These are phyloP conservation scores for Glossophaga mutica DNA, from an alignment of 2,797 vertebrate genomes.

Conservation along the genomic window DNA sequence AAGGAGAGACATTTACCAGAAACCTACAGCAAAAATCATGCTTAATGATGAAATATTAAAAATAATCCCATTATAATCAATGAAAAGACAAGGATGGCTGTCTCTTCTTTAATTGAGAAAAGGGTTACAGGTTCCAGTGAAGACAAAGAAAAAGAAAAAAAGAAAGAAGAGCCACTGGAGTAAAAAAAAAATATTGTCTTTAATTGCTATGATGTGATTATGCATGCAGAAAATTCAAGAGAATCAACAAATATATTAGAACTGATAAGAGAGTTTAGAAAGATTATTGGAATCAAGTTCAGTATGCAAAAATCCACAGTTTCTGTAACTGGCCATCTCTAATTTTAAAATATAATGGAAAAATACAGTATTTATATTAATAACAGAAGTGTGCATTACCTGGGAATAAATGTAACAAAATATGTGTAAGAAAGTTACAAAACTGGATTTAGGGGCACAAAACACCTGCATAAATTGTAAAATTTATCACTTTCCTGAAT, in stretches of 20 bases:
- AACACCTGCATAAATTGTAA: background rate
- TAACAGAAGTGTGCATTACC: background rate
- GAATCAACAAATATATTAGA: background rate
- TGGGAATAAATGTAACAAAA: slow-evolving; percentile 20
- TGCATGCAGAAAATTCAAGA: background rate
- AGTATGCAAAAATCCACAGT: background rate
- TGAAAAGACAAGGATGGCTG: slow-evolving; percentile 15
- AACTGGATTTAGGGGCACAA: slow-evolving; percentile 19
- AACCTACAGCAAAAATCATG: background rate
- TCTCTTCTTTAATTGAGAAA: slow-evolving; percentile 17
- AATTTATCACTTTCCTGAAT: background rate
- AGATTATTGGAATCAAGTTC: background rate
- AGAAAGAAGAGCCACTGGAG: background rate
- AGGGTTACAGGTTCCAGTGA: background rate
- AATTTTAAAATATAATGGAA: slow-evolving; percentile 28
- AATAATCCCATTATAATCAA: background rate
- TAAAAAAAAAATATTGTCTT: slow-evolving; percentile 7
- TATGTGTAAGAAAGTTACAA: background rate
- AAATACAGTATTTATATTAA: background rate
- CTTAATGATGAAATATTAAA: background rate
- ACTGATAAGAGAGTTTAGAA: background rate
- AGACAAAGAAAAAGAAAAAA: background rate
- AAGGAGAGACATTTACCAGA: background rate
- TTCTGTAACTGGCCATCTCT: background rate
- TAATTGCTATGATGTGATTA: slow-evolving; percentile 9